phyloP scores from a whole-genome alignment of 2,113 vertebrate genomes.

The Orcinus orca region DNA sequence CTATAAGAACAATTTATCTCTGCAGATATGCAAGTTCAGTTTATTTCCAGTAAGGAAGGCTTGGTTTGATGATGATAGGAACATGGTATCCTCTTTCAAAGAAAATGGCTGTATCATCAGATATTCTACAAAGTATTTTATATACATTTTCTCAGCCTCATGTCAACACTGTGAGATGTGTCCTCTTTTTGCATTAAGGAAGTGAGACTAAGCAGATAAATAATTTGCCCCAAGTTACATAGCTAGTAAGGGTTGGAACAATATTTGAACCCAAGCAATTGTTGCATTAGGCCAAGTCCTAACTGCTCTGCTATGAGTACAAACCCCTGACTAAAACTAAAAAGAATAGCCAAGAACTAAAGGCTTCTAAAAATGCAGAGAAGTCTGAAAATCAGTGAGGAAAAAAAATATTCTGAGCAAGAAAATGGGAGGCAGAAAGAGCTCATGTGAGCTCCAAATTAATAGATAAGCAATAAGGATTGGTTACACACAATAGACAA shows the following conservation, averaged over 20 bases:
- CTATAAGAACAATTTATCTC: neutral
- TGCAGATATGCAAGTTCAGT: neutral
- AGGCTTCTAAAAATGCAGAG: neutral
- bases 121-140: neutral
- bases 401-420: neutral
- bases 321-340: neutral
- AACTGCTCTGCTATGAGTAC: neutral
- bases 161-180: neutral
- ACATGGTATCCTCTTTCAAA: neutral
- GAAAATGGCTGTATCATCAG: neutral
- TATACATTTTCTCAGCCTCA: neutral
- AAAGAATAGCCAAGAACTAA: neutral
- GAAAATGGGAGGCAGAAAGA: neutral
- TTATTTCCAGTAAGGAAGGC: neutral
- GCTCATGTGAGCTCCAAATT: neutral
- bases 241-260: neutral
- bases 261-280: neutral
- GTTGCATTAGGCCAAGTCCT: neutral
- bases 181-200: neutral
- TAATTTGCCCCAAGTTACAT: neutral
- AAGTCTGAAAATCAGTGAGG: neutral
- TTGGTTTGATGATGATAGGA: neutral
- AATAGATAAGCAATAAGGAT: no score
- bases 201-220: neutral
- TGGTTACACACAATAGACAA: no score